These are phyloP conservation scores for Epizoanthus stellaris DNA, from an alignment of 92 coral and sea anemone genomes.

Conservation along the genomic window DNA sequence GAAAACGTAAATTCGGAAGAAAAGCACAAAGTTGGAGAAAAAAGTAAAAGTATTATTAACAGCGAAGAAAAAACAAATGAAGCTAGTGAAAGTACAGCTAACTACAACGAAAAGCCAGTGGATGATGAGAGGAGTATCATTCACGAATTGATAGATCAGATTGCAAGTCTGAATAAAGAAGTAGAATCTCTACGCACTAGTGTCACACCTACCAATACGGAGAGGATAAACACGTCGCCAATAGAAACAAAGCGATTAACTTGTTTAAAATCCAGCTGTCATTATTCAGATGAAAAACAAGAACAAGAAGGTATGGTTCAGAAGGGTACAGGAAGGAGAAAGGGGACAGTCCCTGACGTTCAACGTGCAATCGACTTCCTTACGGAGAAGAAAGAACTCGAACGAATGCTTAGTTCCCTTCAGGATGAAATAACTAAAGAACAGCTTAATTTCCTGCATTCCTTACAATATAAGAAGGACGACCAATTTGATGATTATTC, in stretches of 20 bases:
- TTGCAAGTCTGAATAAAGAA: not conserved
- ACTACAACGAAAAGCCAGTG: not conserved
- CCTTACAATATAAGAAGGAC: slow-evolving; percentile 26
- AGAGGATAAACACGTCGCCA: not conserved
- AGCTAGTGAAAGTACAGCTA: not conserved
- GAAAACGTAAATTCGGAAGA: not conserved
- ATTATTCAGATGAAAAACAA: not conserved
- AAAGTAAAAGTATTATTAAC: not conserved
- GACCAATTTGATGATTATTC: slow-evolving; percentile 12
- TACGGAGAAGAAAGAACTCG: slow-evolving; percentile 32
- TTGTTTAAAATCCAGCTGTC: not conserved
- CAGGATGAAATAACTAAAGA: slow-evolving; percentile 26
- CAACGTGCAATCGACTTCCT: slow-evolving; percentile 1
- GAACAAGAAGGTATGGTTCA: not conserved
- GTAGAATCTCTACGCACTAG: not conserved
- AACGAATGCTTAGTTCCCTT: slow-evolving; percentile 8
- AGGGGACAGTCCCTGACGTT: not conserved
- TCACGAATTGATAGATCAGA: not conserved
- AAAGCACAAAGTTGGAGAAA: not conserved
- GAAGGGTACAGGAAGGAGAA: not conserved
- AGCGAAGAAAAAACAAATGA: not conserved
- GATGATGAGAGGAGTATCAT: not conserved
- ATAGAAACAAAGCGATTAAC: not conserved
- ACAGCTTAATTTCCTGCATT: slow-evolving; percentile 33
- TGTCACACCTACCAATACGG: not conserved